Evolutionary conservation across 2,113 vertebrate genomes (phyloP).

Genomic region (Zosterops borbonicus): DNA sequence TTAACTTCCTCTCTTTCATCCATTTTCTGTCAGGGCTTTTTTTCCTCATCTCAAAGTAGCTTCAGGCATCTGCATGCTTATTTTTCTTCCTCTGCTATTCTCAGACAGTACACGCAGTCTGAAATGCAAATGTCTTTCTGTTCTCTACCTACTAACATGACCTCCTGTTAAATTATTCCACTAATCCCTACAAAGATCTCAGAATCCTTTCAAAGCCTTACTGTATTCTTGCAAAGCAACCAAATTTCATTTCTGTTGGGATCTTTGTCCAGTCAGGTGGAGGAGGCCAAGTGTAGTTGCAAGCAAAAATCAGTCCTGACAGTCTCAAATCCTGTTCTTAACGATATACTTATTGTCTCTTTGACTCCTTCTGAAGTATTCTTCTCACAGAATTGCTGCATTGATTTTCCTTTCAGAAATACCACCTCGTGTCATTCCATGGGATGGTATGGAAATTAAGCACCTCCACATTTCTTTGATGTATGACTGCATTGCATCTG

Average conservation of each 20-base stretch:
- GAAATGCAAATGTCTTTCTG: constrained; percentile 23
- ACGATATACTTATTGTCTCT: background rate
- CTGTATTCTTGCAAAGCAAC: background rate
- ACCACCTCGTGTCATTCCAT: background rate
- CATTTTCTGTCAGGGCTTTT: background rate
- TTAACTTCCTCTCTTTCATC: background rate
- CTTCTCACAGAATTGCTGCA: background rate
- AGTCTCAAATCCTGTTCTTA: background rate
- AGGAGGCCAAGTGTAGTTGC: background rate
- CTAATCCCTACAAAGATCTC: background rate
- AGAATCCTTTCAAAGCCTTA: background rate
- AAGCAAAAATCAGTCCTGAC: background rate
- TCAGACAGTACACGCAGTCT: background rate
- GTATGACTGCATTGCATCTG: background rate
- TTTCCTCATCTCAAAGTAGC: background rate
- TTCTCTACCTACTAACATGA: background rate
- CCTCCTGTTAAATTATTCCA: background rate
- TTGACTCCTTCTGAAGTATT: background rate
- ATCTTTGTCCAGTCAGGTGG: background rate
- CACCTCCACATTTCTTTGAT: background rate
- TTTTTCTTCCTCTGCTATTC: background rate
- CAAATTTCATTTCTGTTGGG: background rate
- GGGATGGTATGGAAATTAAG: background rate
- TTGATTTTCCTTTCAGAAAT: background rate
- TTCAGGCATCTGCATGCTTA: background rate